A percentile compares a stretch with the other conserved stretches of the same genome.
Evolutionary conservation across 2,888 invertebrate genomes (phyloP).

Genomic region (Falcaria lacertinaria): DNA sequence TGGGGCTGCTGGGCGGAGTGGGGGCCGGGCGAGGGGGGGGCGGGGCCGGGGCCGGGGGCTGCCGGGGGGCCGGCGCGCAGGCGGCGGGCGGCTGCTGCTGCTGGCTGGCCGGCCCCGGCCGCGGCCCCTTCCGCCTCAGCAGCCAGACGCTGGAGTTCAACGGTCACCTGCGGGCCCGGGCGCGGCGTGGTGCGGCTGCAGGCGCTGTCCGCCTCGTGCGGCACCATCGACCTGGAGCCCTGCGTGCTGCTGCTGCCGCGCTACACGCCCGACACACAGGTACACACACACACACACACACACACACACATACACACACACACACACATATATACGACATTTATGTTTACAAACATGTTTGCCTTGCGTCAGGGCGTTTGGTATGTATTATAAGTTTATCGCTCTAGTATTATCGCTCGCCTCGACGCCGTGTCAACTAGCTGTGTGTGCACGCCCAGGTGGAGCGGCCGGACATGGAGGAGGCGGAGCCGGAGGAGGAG

Average conservation of each 20-base stretch:
- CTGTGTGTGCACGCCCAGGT: constrained; percentile 12
- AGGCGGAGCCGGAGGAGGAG: constrained; percentile 6
- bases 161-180: constrained; percentile 35
- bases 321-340: no score
- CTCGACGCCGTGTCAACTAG: constrained; percentile 6
- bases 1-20: constrained; percentile 25
- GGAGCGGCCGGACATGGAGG: constrained; percentile 6
- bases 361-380: no score
- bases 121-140: constrained; percentile 23
- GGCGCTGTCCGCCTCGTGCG: constrained; percentile 81
- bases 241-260: constrained; percentile 38
- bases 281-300: no score
- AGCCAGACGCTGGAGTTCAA: constrained; percentile 61
- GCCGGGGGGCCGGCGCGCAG: constrained; percentile 5
- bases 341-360: no score
- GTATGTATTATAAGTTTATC: no score
- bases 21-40: constrained; percentile 12
- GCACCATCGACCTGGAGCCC: constrained; percentile 64
- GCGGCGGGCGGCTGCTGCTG: constrained; percentile 10
- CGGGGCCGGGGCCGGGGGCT: constrained; percentile 5
- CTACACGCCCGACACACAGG: constrained; percentile 10
- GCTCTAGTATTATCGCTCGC: constrained; percentile 19
- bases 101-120: constrained; percentile 20
- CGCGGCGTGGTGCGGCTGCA: constrained; percentile 75
- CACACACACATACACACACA: no score